Base-by-base conservation (phyloP, 30 jellyfish, hydroid and myxozoan species). In the Sanderia malayensis region DNA sequence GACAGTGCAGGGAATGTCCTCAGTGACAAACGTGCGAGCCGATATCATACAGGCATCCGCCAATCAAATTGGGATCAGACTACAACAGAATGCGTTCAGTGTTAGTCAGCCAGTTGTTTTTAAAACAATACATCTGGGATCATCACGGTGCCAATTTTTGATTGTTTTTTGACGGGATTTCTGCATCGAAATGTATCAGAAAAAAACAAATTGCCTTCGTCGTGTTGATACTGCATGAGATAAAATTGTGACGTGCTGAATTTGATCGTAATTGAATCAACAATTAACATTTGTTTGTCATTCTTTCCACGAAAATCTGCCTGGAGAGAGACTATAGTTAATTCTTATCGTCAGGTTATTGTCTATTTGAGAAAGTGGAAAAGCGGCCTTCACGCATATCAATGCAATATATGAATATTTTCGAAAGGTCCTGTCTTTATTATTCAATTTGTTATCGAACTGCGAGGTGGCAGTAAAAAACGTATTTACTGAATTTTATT, bases 361-460 rank as follows among this genome's bases (percentile, higher is more conserved):
- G n/a, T n/a, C n/a, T n/a, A n/a, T n/a, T n/a, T n/a, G n/a, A n/a
- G n/a, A n/a, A n/a, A n/a, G n/a, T n/a, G n/a, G n/a, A n/a, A n/a
- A n/a, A n/a, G n/a, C n/a, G n/a, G n/a, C n/a, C n/a, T n/a, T n/a
- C n/a, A n/a, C n/a, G n/a, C n/a, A n/a, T n/a, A n/a, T 41, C 55
- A 41, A 34, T 62, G 24, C 59, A 62, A 66, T 61, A n/a, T 17
- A 66, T 66, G 86, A 46, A 20, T n/a, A n/a, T n/a, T n/a, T n/a
- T n/a, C n/a, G n/a, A n/a, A n/a, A n/a, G n/a, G n/a, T n/a, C n/a
- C n/a, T n/a, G n/a, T n/a, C n/a, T n/a, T n/a, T n/a, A n/a, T n/a
- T n/a, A n/a, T n/a, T n/a, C n/a, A n/a, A n/a, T n/a, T n/a, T n/a
- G n/a, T n/a, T n/a, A n/a, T n/a, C n/a, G n/a, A n/a, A n/a, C n/a